Evolutionary conservation across 2,888 invertebrate genomes (phyloP).

Genomic region (Serripes groenlandicus): DNA sequence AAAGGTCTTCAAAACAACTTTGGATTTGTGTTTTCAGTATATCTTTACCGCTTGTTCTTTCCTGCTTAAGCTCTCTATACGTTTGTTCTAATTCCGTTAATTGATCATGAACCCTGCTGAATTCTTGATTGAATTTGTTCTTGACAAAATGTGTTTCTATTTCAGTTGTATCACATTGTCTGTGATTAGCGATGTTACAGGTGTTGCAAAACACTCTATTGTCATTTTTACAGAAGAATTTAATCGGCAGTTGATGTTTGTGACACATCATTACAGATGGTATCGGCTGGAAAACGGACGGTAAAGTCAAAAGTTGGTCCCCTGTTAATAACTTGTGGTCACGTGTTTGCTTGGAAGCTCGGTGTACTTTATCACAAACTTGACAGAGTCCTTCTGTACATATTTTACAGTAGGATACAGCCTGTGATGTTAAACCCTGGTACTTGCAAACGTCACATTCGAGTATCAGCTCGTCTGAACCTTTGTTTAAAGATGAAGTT

Average conservation of each 20-base stretch:
- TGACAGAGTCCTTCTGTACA: too few species aligned
- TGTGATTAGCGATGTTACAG: neutral
- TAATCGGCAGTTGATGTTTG: neutral
- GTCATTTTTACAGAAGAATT: neutral
- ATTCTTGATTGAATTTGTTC: neutral
- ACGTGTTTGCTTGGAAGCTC: too few species aligned
- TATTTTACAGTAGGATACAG: too few species aligned
- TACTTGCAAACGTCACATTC: too few species aligned
- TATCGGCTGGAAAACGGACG: too few species aligned
- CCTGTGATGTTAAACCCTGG: too few species aligned
- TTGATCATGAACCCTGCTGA: neutral
- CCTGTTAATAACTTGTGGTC: too few species aligned
- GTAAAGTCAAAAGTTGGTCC: too few species aligned
- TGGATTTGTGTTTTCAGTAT: neutral
- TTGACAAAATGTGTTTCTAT: neutral
- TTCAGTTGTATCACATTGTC: neutral
- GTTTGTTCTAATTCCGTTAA: neutral
- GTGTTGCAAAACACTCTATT: neutral
- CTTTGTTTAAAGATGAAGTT: too few species aligned
- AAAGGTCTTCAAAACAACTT: neutral
- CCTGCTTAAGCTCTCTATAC: neutral
- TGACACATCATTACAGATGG: constrained; percentile 2
- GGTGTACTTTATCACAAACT: too few species aligned
- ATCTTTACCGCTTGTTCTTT: neutral
- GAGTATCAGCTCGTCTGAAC: too few species aligned